Percentiles rank a stretch among this genome's conserved stretches.
Conservation (phyloP, 1,140 invertebrate species). For the Drosophila baimaii region DNA sequence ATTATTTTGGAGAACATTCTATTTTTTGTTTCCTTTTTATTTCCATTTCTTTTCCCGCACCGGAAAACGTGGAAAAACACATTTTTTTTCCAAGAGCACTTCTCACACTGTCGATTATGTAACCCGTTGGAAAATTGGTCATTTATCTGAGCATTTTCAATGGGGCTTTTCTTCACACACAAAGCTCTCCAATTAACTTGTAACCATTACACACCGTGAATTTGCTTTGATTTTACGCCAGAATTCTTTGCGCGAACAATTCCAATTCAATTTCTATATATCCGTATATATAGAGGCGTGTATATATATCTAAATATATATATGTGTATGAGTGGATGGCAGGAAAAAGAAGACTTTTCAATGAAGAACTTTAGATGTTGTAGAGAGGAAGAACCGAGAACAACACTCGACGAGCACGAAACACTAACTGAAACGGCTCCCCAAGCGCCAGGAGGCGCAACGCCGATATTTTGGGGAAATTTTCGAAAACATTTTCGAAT, state of each 20-base stretch:
- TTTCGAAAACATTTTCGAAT: slow-evolving; percentile 44
- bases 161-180: slow-evolving; percentile 23
- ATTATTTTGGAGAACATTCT: slow-evolving; percentile 46
- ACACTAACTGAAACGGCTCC: slow-evolving; percentile 81
- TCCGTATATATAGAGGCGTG: slow-evolving; percentile 60
- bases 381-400: slow-evolving; percentile 84
- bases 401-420: slow-evolving; percentile 85
- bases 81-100: slow-evolving; percentile 59
- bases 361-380: slow-evolving; percentile 80
- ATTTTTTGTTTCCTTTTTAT: slow-evolving; percentile 12
- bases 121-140: slow-evolving; percentile 63
- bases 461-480: slow-evolving; percentile 19
- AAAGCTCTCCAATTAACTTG: slow-evolving; percentile 42
- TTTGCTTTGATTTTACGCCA: slow-evolving; percentile 49
- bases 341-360: slow-evolving; percentile 67
- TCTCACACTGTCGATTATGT: slow-evolving; percentile 65
- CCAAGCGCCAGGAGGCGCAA: slow-evolving; percentile 47
- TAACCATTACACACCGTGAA: slow-evolving; percentile 53
- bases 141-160: slow-evolving; percentile 23
- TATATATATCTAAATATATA: slow-evolving; percentile 61
- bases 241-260: slow-evolving; percentile 56
- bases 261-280: slow-evolving; percentile 68
- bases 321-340: slow-evolving; percentile 46
- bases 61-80: slow-evolving; percentile 73
- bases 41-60: slow-evolving; percentile 26